Evolutionary conservation across 2,888 invertebrate genomes (phyloP).

Genomic region (Villa cingulata): DNA sequence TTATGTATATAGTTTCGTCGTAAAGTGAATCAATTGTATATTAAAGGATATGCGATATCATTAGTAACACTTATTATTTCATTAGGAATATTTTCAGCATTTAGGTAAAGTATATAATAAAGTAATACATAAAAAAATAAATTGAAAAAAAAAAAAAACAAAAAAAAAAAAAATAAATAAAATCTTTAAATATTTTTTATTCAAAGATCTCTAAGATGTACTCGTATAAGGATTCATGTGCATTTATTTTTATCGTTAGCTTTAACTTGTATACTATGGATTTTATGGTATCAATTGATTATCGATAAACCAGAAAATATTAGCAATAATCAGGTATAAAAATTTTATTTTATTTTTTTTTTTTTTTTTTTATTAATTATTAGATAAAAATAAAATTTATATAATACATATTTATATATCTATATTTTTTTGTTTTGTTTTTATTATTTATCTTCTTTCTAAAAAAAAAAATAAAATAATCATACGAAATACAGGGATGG

Average conservation of each 20-base stretch:
- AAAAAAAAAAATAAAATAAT: too few relatives aligned
- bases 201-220: conserved; percentile 52
- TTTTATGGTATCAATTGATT: conserved; percentile 56
- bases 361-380: too few relatives aligned
- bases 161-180: too few relatives aligned
- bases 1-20: conserved; percentile 45
- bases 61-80: conserved; percentile 48
- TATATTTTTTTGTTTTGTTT: too few relatives aligned
- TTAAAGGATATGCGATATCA: conserved; percentile 53
- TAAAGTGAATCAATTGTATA: conserved; percentile 47
- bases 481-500: too few relatives aligned
- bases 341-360: too few relatives aligned
- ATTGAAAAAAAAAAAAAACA: too few relatives aligned
- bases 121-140: too few relatives aligned
- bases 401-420: too few relatives aligned
- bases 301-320: conserved; percentile 44
- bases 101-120: too few relatives aligned
- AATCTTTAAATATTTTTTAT: too few relatives aligned
- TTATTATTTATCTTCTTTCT: conserved; percentile 15
- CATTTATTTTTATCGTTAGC: conserved; percentile 62
- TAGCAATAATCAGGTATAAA: conserved; percentile 44
- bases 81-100: conserved; percentile 49
- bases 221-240: conserved; percentile 60
- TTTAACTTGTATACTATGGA: conserved; percentile 62
- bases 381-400: too few relatives aligned